Evolutionary conservation across 2,797 vertebrate genomes (phyloP).

Genomic region (Mus spretus): DNA sequence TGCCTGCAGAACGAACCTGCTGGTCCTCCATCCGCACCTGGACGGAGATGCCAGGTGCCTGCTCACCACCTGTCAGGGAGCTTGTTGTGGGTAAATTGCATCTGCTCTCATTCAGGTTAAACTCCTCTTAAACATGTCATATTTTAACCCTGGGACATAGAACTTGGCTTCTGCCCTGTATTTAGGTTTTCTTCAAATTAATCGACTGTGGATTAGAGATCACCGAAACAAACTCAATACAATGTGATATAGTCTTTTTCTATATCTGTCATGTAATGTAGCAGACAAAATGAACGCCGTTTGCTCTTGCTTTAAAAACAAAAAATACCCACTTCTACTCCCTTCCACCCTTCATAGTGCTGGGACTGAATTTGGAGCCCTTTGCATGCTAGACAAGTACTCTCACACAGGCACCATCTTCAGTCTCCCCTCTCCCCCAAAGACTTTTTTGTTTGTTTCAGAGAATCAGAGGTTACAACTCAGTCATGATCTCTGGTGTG

Average conservation of each 20-base stretch:
- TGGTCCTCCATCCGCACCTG: background rate
- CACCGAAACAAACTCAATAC: background rate
- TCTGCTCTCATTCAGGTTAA: background rate
- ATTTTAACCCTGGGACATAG: background rate
- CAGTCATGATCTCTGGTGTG: background rate
- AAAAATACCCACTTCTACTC: too few species aligned
- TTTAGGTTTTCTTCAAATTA: background rate
- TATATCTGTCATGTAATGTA: background rate
- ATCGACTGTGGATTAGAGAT: background rate
- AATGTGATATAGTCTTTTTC: background rate
- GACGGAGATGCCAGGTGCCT: background rate
- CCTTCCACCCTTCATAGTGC: background rate
- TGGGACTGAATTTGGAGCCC: background rate
- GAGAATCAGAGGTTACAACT: background rate
- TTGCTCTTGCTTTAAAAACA: background rate
- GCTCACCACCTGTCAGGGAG: background rate
- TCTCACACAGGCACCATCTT: background rate
- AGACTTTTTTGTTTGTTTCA: background rate
- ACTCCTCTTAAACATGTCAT: background rate
- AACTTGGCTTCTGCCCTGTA: background rate
- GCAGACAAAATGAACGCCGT: conserved; percentile 18
- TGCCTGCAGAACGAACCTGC: background rate
- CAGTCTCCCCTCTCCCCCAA: background rate
- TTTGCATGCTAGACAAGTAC: background rate
- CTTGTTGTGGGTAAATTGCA: too few species aligned